Evolutionary conservation across 2,888 invertebrate genomes (phyloP).

Genomic region (Pollenia amentaria): DNA sequence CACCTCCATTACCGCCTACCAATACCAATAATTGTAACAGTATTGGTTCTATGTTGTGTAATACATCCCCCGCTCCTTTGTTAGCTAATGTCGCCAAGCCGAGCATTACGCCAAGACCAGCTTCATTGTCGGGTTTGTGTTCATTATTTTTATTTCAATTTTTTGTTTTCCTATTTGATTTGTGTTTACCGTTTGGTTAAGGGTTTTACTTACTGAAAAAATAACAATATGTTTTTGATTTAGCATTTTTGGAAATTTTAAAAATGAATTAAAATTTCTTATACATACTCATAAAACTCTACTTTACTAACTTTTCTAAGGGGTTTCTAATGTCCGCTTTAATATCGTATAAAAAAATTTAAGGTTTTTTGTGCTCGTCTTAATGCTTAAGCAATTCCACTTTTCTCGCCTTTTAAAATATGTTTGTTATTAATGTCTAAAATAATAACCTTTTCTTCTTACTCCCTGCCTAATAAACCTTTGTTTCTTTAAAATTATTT

Average conservation of each 20-base stretch:
- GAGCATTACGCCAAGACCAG: constrained; percentile 84
- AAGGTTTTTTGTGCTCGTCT: constrained; percentile 57
- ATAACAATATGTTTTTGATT: constrained; percentile 21
- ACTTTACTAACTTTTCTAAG: constrained; percentile 11
- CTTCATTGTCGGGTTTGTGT: constrained; percentile 84
- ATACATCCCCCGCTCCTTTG: constrained; percentile 73
- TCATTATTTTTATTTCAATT: constrained; percentile 75
- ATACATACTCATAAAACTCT: background rate
- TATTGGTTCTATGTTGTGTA: constrained; percentile 72
- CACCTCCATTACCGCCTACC: constrained; percentile 69
- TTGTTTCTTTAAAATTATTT: background rate
- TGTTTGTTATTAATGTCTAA: background rate
- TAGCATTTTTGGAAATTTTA: background rate
- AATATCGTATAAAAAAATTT: background rate
- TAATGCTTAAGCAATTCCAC: constrained; percentile 39
- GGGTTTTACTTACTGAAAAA: background rate
- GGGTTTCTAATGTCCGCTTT: background rate
- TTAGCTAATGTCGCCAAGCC: constrained; percentile 80
- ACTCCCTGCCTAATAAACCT: background rate
- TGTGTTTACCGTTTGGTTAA: constrained; percentile 54
- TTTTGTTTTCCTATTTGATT: constrained; percentile 36
- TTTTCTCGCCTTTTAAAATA: background rate
- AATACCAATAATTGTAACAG: constrained; percentile 48
- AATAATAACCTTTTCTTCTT: background rate
- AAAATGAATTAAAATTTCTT: no score